Evolutionary conservation across 2,797 vertebrate genomes (phyloP), one percentile per base, ranked within the genome.

Genomic region (Hyperoplus lanceolatus): DNA sequence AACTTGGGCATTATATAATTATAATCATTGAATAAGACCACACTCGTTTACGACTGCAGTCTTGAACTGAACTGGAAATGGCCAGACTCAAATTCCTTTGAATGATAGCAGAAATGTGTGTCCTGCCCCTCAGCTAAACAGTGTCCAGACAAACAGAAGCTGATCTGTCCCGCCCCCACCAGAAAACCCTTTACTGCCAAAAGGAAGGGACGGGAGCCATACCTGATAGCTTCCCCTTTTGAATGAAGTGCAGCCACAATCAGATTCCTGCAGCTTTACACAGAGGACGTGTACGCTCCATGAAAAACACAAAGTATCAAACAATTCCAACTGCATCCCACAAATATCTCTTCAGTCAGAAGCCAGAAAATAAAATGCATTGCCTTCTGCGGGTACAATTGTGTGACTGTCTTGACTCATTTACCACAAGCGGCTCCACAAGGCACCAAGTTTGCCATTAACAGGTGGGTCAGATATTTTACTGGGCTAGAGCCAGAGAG

Each of bases 381-480:
- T 87, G 60, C 63, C 78, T 73, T 77, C 74, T 84, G 76, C 85
- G 65, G 59, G 65, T 85, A 70, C 76, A 87, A 70, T 86, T 82
- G 82, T 88, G 76, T 38, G 69, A 81, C 75, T 68, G 88, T 93
- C 92, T 93, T 91, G 91, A 93, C 91, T 78, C 70, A 89, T 87
- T 84, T 59, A 86, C 76, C 81, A 79, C 81, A 82, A 78, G 63
- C 86, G 60, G 56, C 77, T 87, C 73, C 68, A 42, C 54, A 67
- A 81, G 81, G 87, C 80, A 82, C 83, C 69, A 49, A 29, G 66
- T 82, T 81, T 83, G 79, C 75, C 79, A 81, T 90, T 87, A 92
- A 92, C 93, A 94, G 93, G 90, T 95, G 89, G 92, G 91, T 85
- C 50, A 57, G 87, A 91, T 87, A 69, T 93, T 94, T 94, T 92